Percentiles rank a stretch among this genome's conserved stretches.
Conservation (phyloP, 2,113 vertebrate species). For the Paramisgurnus dabryanus region DNA sequence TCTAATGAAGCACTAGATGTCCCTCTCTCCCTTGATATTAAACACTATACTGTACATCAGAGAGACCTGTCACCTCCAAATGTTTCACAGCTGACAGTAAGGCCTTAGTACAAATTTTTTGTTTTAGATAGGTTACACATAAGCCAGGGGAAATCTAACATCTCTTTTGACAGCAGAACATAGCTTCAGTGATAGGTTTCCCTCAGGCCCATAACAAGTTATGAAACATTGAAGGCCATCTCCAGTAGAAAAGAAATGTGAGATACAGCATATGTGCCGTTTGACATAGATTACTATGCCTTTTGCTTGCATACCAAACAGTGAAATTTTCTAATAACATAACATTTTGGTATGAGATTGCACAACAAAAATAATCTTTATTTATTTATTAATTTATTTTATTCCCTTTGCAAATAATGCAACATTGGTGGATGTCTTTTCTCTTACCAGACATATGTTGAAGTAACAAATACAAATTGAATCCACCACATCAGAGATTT, state of each 20-base stretch:
- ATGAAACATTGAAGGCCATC: slow-evolving; percentile 11
- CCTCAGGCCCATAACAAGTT: slow-evolving; percentile 18
- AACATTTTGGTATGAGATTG: too few species aligned
- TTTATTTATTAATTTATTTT: too few species aligned
- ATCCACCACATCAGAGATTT: not conserved
- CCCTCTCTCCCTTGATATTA: slow-evolving; percentile 1
- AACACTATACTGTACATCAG: not conserved
- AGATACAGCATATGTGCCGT: slow-evolving; percentile 11
- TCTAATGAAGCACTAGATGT: slow-evolving; percentile 37
- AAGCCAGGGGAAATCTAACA: slow-evolving; percentile 7
- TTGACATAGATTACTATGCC: not conserved
- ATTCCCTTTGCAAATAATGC: too few species aligned
- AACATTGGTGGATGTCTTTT: too few species aligned
- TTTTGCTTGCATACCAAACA: not conserved
- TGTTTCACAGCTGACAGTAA: slow-evolving; percentile 20
- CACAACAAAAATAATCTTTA: too few species aligned
- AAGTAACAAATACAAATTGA: not conserved
- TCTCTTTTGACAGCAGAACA: not conserved
- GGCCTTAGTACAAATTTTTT: not conserved
- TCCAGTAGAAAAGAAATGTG: not conserved
- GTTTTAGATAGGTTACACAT: not conserved
- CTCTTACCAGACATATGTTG: too few species aligned
- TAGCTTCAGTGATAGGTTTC: not conserved
- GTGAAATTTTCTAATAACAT: too few species aligned
- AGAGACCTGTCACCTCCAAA: not conserved